A percentile compares a stretch with the other conserved stretches of the same genome.
These are phyloP conservation scores for Ornithorhynchus anatinus DNA, from an alignment of 2,113 vertebrate species.

Conservation along the genomic window DNA sequence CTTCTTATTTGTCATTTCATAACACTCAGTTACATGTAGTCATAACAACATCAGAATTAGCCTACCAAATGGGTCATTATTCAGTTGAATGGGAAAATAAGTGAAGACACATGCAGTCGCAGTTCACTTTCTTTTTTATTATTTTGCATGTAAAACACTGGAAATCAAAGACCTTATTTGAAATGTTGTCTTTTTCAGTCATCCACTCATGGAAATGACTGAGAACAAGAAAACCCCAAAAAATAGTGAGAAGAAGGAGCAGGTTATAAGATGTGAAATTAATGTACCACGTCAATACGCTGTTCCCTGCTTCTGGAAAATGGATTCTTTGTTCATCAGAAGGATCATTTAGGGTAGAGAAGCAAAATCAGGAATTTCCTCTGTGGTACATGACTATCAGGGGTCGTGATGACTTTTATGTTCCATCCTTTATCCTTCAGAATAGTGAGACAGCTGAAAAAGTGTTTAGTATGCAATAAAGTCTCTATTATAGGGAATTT, in stretches of 20 bases:
- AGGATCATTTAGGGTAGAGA: not conserved
- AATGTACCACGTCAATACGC: not conserved
- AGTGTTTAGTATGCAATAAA: too few species aligned
- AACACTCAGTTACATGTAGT: constrained; percentile 2
- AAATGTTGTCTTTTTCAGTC: constrained; percentile 6
- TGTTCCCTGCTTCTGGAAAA: not conserved
- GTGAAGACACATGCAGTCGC: not conserved
- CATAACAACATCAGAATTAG: constrained; percentile 17
- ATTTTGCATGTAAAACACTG: constrained; percentile 1
- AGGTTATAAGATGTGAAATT: not conserved
- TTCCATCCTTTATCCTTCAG: too few species aligned
- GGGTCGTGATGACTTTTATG: too few species aligned
- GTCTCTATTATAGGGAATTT: too few species aligned
- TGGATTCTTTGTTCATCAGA: not conserved
- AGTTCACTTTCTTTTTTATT: constrained; percentile 1
- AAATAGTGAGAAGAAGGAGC: not conserved
- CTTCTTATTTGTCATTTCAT: constrained; percentile 2
- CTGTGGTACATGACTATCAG: too few species aligned
- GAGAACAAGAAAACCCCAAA: constrained; percentile 5
- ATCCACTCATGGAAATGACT: not conserved
- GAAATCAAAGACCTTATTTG: constrained; percentile 14
- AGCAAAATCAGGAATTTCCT: too few species aligned
- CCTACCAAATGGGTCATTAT: constrained; percentile 1
- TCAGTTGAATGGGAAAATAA: constrained; percentile 9
- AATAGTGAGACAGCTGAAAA: too few species aligned